phyloP scores from a whole-genome alignment of 2,888 invertebrate species.

The Chrysopilus asiliformis region DNA sequence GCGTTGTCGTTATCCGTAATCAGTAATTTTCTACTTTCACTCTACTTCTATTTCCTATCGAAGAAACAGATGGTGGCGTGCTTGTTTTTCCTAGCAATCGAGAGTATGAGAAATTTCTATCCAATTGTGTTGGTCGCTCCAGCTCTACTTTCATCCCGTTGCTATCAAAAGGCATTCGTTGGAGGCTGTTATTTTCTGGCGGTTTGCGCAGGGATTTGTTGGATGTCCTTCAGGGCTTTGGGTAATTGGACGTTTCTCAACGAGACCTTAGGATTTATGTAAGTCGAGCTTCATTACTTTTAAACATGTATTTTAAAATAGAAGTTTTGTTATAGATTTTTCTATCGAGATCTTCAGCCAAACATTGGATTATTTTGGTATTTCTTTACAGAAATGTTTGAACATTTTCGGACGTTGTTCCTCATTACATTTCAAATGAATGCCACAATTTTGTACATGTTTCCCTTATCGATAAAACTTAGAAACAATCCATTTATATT shows the following conservation, averaged over 20 bases:
- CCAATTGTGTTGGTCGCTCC: slow-evolving; percentile 75
- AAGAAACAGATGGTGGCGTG: slow-evolving; percentile 48
- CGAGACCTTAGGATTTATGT: slow-evolving; percentile 73
- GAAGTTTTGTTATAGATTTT: slow-evolving; percentile 62
- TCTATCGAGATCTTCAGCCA: slow-evolving; percentile 86
- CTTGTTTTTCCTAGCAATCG: slow-evolving; percentile 56
- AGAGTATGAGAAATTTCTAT: slow-evolving; percentile 71
- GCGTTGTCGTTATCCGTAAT: slow-evolving; percentile 84
- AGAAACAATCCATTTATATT: slow-evolving; percentile 67
- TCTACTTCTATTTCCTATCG: slow-evolving; percentile 56
- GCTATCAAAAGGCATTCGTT: slow-evolving; percentile 11
- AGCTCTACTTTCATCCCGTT: slow-evolving; percentile 45
- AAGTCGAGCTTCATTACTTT: slow-evolving; percentile 31
- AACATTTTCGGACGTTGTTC: slow-evolving; percentile 91
- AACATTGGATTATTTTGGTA: slow-evolving; percentile 99
- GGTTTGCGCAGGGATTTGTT: slow-evolving; percentile 19
- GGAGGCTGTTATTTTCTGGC: slow-evolving; percentile 18
- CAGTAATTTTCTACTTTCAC: slow-evolving; percentile 67
- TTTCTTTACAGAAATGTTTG: slow-evolving; percentile 99
- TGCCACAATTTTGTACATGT: slow-evolving; percentile 76
- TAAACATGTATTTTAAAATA: not conserved
- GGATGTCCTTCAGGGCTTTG: slow-evolving; percentile 42
- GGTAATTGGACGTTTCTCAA: slow-evolving; percentile 50
- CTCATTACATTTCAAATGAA: slow-evolving; percentile 95
- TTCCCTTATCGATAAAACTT: slow-evolving; percentile 72